phyloP scores from a whole-genome alignment of 2,113 vertebrate species.

The Balaenoptera acutorostrata region DNA sequence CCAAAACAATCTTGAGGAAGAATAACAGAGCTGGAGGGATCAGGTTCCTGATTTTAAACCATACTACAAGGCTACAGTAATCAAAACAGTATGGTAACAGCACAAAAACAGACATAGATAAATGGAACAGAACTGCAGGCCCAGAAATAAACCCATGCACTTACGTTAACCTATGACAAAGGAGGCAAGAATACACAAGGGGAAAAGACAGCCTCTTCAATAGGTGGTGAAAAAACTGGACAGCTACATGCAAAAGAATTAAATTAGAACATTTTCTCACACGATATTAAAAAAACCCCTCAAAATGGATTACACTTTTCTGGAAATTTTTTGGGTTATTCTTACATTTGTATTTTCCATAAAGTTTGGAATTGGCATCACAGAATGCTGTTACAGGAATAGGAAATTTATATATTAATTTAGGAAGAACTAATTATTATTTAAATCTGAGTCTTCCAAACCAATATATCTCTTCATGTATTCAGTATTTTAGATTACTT shows the following conservation, averaged over 20 bases:
- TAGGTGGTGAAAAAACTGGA: background rate
- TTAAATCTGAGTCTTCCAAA: background rate
- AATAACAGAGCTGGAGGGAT: background rate
- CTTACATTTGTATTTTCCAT: background rate
- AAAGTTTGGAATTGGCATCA: background rate
- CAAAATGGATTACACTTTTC: background rate
- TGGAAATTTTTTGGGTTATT: background rate
- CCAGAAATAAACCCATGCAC: background rate
- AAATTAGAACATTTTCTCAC: background rate
- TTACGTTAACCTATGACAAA: background rate
- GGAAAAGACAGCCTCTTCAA: background rate
- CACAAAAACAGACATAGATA: background rate
- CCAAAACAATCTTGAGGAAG: background rate
- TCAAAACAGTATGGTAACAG: background rate
- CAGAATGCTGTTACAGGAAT: background rate
- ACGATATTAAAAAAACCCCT: background rate
- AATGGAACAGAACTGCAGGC: background rate
- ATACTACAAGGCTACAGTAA: background rate
- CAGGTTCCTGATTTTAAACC: background rate
- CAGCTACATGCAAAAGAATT: background rate
- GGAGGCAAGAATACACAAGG: background rate
- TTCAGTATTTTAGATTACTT: background rate
- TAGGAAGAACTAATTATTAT: background rate
- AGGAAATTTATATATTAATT: background rate
- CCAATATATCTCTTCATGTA: background rate